These are phyloP conservation scores for Heliconius hewitsoni DNA, from an alignment of 1,140 invertebrate genomes.

Conservation along the genomic window DNA sequence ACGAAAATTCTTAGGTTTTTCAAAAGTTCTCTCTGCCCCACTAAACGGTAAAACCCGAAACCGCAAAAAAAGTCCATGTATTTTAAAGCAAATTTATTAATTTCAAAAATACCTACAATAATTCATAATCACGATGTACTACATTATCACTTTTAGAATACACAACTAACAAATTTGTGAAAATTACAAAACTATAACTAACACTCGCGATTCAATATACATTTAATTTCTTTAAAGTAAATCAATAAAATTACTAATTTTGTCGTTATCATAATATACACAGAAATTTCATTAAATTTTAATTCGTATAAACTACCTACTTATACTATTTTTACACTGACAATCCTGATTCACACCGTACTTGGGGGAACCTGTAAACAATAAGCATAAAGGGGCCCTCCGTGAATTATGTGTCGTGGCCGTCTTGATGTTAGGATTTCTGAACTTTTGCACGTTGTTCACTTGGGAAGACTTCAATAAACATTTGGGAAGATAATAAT, in stretches of 20 bases:
- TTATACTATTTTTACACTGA: constrained; percentile 33
- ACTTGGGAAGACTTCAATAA: too few species aligned
- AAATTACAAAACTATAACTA: constrained; percentile 50
- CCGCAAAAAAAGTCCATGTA: constrained; percentile 8
- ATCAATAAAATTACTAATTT: background rate
- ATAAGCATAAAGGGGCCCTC: background rate
- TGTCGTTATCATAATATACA: constrained; percentile 51
- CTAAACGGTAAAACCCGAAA: too few species aligned
- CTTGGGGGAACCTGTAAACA: background rate
- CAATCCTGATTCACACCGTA: constrained; percentile 24
- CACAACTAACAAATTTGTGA: constrained; percentile 50
- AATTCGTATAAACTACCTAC: constrained; percentile 36
- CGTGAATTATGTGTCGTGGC: background rate
- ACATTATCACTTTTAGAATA: constrained; percentile 72
- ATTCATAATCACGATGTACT: constrained; percentile 73
- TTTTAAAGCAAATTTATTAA: constrained; percentile 78
- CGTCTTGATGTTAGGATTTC: too few species aligned
- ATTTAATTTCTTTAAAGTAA: background rate
- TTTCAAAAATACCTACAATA: constrained; percentile 72
- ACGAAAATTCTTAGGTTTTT: too few species aligned
- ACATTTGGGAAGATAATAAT: too few species aligned
- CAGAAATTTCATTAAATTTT: constrained; percentile 27
- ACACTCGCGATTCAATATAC: constrained; percentile 45
- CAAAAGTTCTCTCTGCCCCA: too few species aligned
- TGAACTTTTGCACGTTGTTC: too few species aligned